A percentile compares a stretch with the other conserved stretches of the same genome.
These are phyloP conservation scores for Lacerta viridis DNA, from an alignment of 2,797 vertebrate species.

Conservation along the genomic window DNA sequence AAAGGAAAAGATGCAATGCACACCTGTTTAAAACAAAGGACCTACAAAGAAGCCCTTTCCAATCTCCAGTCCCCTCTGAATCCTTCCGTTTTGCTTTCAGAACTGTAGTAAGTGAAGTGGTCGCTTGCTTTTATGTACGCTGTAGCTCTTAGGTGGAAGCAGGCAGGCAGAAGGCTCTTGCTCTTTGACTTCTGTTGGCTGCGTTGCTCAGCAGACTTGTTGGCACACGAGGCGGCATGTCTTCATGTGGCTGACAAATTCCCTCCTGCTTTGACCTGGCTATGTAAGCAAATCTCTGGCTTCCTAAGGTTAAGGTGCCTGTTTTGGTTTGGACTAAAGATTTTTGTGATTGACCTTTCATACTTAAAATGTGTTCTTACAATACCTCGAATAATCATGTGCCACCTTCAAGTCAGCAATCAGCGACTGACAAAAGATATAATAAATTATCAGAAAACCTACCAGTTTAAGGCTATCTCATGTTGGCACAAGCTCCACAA, in stretches of 20 bases:
- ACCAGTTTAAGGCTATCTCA: not conserved
- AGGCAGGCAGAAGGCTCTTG: not conserved
- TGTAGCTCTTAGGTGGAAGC: constrained; percentile 20
- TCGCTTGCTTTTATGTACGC: not conserved
- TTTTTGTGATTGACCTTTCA: not conserved
- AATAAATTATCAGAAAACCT: not conserved
- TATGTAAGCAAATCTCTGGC: constrained; percentile 6
- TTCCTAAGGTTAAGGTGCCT: constrained; percentile 15
- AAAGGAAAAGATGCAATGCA: constrained; percentile 96
- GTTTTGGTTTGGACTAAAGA: constrained; percentile 4
- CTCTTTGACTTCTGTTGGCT: constrained; percentile 37
- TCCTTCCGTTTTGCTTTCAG: constrained; percentile 92
- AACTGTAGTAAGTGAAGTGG: constrained; percentile 89
- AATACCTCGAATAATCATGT: not conserved
- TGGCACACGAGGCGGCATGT: constrained; percentile 5
- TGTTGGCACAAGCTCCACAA: not conserved
- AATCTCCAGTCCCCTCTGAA: constrained; percentile 94
- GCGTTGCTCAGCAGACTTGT: not conserved
- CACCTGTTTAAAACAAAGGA: constrained; percentile 93
- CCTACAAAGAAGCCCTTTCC: constrained; percentile 93
- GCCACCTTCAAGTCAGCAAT: constrained; percentile 9
- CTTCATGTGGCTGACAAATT: not conserved
- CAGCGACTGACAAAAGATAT: not conserved
- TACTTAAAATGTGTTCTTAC: not conserved
- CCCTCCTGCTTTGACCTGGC: constrained; percentile 17